phyloP scores from a whole-genome alignment of 2,888 invertebrate genomes.

The Spisula subtruncata region DNA sequence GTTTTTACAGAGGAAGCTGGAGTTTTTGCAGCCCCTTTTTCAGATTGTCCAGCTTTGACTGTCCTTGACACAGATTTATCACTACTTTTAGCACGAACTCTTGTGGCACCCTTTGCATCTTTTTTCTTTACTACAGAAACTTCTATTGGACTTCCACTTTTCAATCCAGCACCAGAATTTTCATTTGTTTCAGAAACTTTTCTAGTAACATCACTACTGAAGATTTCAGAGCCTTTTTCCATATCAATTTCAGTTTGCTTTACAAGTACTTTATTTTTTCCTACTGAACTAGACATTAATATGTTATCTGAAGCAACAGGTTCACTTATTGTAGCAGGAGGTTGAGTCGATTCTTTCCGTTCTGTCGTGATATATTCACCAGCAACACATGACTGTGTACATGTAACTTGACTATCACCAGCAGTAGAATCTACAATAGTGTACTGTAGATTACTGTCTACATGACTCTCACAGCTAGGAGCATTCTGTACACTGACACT shows the following conservation, averaged over 20 bases:
- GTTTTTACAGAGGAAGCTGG: constrained; percentile 63
- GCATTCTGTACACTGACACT: neutral
- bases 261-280: neutral
- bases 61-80: constrained; percentile 39
- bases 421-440: constrained; percentile 27
- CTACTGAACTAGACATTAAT: constrained; percentile 12
- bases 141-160: neutral
- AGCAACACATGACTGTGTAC: constrained; percentile 13
- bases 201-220: neutral
- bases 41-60: constrained; percentile 31
- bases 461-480: constrained; percentile 37
- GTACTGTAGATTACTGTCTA: neutral
- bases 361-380: constrained; percentile 30
- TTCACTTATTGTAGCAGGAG: constrained; percentile 25
- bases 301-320: constrained; percentile 47
- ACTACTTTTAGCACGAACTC: constrained; percentile 31
- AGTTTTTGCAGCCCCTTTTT: constrained; percentile 33
- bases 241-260: neutral
- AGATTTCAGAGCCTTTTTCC: constrained; percentile 7
- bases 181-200: constrained; percentile 34
- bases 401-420: constrained; percentile 43
- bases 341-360: constrained; percentile 35
- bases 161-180: neutral
- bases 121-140: constrained; percentile 16
- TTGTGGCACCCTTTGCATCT: constrained; percentile 32